Base-by-base conservation (phyloP, 2,888 invertebrate genomes). In the Nipponacmea schrenckii region DNA sequence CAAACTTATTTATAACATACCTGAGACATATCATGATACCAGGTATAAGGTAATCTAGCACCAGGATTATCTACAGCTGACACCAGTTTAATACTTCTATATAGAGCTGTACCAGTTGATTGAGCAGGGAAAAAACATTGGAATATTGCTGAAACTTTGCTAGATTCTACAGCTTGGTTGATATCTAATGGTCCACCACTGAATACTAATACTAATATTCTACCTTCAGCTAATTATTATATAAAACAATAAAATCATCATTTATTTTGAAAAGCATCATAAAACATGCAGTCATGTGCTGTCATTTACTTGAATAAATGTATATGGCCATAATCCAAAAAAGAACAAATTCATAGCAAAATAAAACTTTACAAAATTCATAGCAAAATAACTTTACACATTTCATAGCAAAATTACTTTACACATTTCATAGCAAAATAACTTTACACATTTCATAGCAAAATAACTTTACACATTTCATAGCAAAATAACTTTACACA, bases 91-190 rank as follows among this genome's bases (percentile, higher is more conserved):
- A 87, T 62, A 3, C 83, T 79, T 46, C 74, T 72, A 39, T 71
- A 75, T 26, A 87, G 68, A 14, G 86, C 85, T 39, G 74, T 79
- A 0, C 87, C 87, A 8, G 84, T 79, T 0, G 83, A 72, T 74
- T 86, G 86, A 8, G 85, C 86, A 8, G 87, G 86, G 75, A 85
- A 85, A 72, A 81, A 83, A 69, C 86, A 85, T 70, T 83, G 80
- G 8, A 87, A 44, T 64, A 87, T 84, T 46, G 77, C 78, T 5
- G 27, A 26, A 12, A 83, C 79, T 24, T 65, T 68, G 8, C 68
- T 39, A 17, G 50, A 70, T 39, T 20, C 24, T 10, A 74, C 77
- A 14, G 83, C 81, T 77, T 72, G 74, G 2, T 70, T 62, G 39
- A 83, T 73, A 65, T 83, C 80, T 31, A 84, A 66, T 12, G 83